A percentile compares a stretch with the other conserved stretches of the same genome.
Conservation (phyloP, 2,113 vertebrate species). For the Peromyscus maniculatus region DNA sequence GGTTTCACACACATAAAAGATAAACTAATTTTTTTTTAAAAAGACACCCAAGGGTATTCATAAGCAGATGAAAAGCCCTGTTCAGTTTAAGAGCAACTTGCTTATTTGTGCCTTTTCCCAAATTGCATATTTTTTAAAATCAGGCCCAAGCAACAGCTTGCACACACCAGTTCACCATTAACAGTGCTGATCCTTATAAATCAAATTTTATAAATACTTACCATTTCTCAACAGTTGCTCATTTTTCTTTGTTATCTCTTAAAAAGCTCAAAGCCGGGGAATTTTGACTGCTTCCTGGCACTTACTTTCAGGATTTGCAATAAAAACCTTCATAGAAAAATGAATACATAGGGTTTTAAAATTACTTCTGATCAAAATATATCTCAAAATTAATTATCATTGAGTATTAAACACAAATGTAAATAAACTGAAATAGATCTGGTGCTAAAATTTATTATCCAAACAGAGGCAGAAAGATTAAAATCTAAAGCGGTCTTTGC, state of each 20-base stretch:
- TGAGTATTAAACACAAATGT: neutral
- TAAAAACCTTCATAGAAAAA: conserved; percentile 24
- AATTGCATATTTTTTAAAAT: neutral
- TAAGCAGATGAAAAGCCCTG: neutral
- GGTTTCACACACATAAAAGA: neutral
- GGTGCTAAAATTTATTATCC: conserved; percentile 31
- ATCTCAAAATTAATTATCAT: neutral
- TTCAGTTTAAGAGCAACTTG: neutral
- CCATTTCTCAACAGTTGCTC: neutral
- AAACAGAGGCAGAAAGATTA: neutral
- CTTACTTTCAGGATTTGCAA: conserved; percentile 54
- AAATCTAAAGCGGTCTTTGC: neutral
- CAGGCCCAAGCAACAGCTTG: neutral
- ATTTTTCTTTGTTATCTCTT: conserved; percentile 4
- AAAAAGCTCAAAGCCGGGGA: neutral
- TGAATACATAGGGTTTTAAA: neutral
- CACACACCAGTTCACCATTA: neutral
- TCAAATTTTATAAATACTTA: conserved; percentile 4
- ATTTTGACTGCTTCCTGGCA: neutral
- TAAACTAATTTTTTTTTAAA: neutral
- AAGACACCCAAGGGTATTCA: neutral
- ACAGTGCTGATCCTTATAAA: neutral
- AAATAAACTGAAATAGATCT: neutral
- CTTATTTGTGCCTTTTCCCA: neutral
- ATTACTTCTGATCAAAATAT: conserved; percentile 49